A percentile compares a stretch with the other conserved stretches of the same genome.
These are phyloP conservation scores for Penaeus indicus DNA, from an alignment of 1,140 invertebrate species.

Conservation along the genomic window DNA sequence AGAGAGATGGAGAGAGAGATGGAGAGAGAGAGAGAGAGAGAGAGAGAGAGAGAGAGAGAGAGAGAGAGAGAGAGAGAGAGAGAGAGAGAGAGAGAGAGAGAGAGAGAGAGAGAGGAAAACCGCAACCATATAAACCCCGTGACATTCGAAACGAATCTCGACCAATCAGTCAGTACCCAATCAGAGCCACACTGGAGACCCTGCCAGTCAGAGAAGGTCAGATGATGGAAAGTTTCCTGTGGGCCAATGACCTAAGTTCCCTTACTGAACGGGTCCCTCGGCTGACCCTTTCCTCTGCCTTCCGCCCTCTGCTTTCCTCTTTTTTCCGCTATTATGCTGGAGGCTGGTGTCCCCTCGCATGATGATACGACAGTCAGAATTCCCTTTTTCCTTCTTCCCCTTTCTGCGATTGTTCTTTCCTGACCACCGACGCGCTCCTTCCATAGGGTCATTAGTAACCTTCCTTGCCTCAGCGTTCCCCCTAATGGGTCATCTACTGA, in stretches of 20 bases:
- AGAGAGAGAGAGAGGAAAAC: background rate
- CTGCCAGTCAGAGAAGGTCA: background rate
- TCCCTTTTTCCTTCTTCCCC: background rate
- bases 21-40: background rate
- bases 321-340: background rate
- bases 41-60: conserved; percentile 12
- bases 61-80: conserved; percentile 27
- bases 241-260: background rate
- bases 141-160: too few species aligned
- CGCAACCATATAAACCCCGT: background rate
- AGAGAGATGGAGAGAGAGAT: background rate
- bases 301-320: conserved; percentile 16
- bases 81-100: conserved; percentile 27
- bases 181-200: too few species aligned
- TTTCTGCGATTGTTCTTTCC: background rate
- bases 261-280: background rate
- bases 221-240: background rate
- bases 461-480: too few species aligned
- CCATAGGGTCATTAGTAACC: too few species aligned
- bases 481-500: too few species aligned
- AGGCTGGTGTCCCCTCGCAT: background rate
- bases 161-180: too few species aligned
- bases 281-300: background rate
- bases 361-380: background rate
- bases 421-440: too few species aligned